A percentile compares a stretch with the other conserved stretches of the same genome.
These are phyloP conservation scores for Cossypha heuglini DNA, from an alignment of 2,797 vertebrate species.

Conservation along the genomic window DNA sequence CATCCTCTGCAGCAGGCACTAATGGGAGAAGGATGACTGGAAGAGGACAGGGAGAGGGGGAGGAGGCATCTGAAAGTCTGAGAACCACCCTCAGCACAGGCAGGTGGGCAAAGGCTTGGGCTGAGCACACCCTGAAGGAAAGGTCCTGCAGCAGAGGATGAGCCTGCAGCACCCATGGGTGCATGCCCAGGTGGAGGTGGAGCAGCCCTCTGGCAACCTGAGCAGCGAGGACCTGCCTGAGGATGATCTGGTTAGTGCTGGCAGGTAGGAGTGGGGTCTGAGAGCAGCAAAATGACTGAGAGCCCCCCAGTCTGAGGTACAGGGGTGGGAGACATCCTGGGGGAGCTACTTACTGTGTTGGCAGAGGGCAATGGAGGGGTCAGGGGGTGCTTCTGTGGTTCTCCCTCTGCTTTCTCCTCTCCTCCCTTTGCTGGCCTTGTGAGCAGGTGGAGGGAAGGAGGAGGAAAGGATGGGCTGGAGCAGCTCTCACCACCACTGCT, in stretches of 20 bases:
- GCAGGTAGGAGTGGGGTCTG: not conserved
- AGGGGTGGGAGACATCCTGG: not conserved
- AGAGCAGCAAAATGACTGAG: not conserved
- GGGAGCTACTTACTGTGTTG: not conserved
- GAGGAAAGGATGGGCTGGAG: not conserved
- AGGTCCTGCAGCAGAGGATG: not conserved
- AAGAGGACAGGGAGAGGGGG: not conserved
- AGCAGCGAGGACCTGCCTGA: not conserved
- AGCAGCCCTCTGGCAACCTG: not conserved
- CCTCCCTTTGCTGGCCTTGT: not conserved
- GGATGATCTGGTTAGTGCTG: conserved; percentile 40
- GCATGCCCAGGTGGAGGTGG: not conserved
- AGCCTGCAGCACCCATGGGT: conserved; percentile 53
- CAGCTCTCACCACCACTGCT: not conserved
- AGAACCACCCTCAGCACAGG: not conserved
- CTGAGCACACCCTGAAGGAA: not conserved
- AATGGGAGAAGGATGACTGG: not conserved
- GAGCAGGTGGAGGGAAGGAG: not conserved
- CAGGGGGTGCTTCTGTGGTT: not conserved
- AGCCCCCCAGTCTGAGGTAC: rapidly evolving
- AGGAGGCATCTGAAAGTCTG: not conserved
- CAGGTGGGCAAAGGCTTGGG: not conserved
- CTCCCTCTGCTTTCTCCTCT: not conserved
- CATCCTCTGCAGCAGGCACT: not conserved
- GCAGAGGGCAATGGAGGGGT: not conserved